Evolutionary conservation across 1,140 invertebrate species (phyloP).

Genomic region (Drosophila bocqueti): DNA sequence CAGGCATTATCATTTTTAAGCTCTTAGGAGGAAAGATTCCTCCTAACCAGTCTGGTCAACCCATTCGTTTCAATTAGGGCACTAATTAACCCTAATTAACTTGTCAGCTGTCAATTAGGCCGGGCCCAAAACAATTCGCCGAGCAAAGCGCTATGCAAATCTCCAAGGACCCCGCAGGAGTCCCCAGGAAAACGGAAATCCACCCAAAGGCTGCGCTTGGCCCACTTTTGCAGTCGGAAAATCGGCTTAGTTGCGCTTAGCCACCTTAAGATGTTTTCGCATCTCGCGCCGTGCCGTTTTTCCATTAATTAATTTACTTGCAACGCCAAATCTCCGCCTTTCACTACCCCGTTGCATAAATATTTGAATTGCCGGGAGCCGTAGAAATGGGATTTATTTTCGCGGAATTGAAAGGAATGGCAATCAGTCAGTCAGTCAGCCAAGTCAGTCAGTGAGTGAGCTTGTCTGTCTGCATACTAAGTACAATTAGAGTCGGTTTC

Average conservation of each 20-base stretch:
- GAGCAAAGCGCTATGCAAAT: conserved; percentile 46
- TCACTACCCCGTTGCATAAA: conserved; percentile 61
- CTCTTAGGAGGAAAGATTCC: neutral
- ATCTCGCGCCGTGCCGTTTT: conserved; percentile 25
- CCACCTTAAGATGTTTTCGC: conserved; percentile 44
- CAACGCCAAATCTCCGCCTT: conserved; percentile 44
- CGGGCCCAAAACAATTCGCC: conserved; percentile 37
- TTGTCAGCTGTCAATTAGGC: conserved; percentile 76
- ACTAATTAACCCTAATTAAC: conserved; percentile 72
- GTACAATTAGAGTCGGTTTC: conserved; percentile 68
- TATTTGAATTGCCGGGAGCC: conserved; percentile 68
- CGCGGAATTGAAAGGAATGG: conserved; percentile 54
- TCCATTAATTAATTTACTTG: conserved; percentile 79
- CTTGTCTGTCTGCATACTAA: conserved; percentile 61
- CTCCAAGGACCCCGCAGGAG: conserved; percentile 20
- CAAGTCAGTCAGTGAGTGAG: conserved; percentile 31
- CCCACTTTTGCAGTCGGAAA: conserved; percentile 29
- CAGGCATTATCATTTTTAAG: neutral
- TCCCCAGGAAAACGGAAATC: neutral
- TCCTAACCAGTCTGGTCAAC: neutral
- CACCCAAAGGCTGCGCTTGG: neutral
- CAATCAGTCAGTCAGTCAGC: conserved; percentile 38
- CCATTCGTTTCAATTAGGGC: conserved; percentile 72
- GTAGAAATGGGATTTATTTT: conserved; percentile 40
- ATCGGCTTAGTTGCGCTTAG: conserved; percentile 55